Conservation (phyloP, 2,888 invertebrate genomes). For the Bursaphelenchus okinawaensis region DNA sequence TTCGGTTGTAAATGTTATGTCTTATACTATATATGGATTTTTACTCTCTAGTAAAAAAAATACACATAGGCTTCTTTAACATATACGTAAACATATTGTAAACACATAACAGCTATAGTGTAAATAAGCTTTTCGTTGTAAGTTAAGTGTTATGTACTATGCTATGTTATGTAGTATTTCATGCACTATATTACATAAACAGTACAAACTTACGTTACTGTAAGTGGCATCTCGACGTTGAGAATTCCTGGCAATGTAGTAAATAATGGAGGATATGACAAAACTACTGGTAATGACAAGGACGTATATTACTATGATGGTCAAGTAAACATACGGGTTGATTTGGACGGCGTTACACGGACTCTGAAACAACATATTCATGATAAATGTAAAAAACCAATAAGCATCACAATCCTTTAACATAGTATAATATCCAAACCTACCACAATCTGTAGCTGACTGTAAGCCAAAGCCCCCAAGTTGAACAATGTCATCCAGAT, state of each 20-base stretch:
- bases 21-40: too few relatives aligned
- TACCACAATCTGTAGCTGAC: constrained; percentile 38
- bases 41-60: too few relatives aligned
- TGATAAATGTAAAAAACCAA: too few relatives aligned
- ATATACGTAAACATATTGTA: too few relatives aligned
- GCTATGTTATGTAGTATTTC: too few relatives aligned
- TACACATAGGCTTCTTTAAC: too few relatives aligned
- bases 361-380: constrained; percentile 24
- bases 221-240: constrained; percentile 42
- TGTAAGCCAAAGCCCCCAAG: constrained; percentile 34
- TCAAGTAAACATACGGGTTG: constrained; percentile 27
- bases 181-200: too few relatives aligned
- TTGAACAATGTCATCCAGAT: constrained; percentile 42
- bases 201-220: constrained; percentile 39
- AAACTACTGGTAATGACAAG: constrained; percentile 50
- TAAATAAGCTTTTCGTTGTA: too few relatives aligned
- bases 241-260: constrained; percentile 50
- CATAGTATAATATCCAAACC: constrained; percentile 12
- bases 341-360: constrained; percentile 31
- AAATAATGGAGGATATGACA: constrained; percentile 49
- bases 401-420: neutral
- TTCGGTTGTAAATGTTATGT: too few relatives aligned
- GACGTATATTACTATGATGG: constrained; percentile 43
- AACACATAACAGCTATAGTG: too few relatives aligned
- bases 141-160: too few relatives aligned